phyloP scores from a whole-genome alignment of 2,797 vertebrate genomes.

The Atherinosoma microstoma region DNA sequence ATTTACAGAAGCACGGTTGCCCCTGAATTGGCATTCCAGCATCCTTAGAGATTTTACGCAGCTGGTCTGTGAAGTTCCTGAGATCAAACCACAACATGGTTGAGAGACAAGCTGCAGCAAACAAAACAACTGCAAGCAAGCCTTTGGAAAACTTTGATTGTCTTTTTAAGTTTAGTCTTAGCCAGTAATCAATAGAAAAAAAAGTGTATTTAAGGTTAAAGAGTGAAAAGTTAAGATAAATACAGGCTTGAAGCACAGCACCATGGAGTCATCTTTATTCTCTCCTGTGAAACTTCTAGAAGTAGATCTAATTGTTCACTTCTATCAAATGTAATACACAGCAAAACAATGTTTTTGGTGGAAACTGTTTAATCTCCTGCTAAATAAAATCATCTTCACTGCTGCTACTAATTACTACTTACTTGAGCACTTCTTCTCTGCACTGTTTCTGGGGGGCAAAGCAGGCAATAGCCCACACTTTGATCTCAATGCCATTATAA shows the following conservation, averaged over 20 bases:
- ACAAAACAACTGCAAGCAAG: not conserved
- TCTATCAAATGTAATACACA: conserved; percentile 1
- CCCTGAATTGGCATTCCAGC: conserved; percentile 99
- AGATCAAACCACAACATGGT: conserved; percentile 18
- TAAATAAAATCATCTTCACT: not conserved
- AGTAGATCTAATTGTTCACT: not conserved
- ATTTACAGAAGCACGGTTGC: conserved; percentile 99
- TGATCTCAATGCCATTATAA: conserved; percentile 99
- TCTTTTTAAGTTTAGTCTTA: not conserved
- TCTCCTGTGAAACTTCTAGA: conserved; percentile 1
- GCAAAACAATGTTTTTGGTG: not conserved
- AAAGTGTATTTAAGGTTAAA: not conserved
- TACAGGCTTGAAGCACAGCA: not conserved
- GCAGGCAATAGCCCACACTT: conserved; percentile 99
- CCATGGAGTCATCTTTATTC: not conserved
- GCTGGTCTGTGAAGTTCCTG: conserved; percentile 97
- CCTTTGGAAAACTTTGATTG: not conserved
- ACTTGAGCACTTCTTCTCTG: conserved; percentile 99
- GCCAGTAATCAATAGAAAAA: not conserved
- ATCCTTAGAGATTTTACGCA: conserved; percentile 98
- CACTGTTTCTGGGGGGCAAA: conserved; percentile 99
- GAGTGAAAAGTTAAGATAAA: not conserved
- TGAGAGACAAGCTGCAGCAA: not conserved
- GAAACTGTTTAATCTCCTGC: not conserved
- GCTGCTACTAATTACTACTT: conserved; percentile 74